Evolutionary conservation across 2,888 invertebrate genomes (phyloP).

Genomic region (Coleophora flavipennella): DNA sequence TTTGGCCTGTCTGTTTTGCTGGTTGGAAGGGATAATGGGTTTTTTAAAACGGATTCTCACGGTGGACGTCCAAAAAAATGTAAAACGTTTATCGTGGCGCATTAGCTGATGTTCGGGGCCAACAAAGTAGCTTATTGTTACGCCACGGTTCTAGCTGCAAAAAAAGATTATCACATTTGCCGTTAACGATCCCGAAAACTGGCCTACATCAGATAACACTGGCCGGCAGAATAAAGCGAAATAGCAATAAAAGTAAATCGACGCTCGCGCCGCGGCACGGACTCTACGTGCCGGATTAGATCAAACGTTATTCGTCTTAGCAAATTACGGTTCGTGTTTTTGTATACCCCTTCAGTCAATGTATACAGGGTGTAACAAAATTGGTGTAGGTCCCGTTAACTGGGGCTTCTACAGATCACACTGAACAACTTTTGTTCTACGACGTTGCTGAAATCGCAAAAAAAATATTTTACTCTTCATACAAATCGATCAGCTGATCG

Average conservation of each 20-base stretch:
- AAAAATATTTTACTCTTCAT: no score
- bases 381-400: no score
- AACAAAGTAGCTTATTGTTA: conserved; percentile 51
- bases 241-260: conserved; percentile 70
- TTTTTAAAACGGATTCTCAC: conserved; percentile 18
- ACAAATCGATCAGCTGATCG: no score
- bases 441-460: no score
- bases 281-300: conserved; percentile 63
- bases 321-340: conserved; percentile 65
- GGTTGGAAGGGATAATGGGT: not conserved
- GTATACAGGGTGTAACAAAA: no score
- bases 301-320: conserved; percentile 70
- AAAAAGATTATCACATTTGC: conserved; percentile 68
- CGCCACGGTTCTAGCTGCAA: conserved; percentile 38
- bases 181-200: conserved; percentile 67
- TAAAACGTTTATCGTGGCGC: conserved; percentile 45
- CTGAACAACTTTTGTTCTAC: no score
- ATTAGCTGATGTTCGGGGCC: conserved; percentile 44
- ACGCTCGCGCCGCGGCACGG: conserved; percentile 39
- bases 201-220: conserved; percentile 50
- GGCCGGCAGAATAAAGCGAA: conserved; percentile 52
- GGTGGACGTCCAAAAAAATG: conserved; percentile 28
- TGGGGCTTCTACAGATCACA: no score
- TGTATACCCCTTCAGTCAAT: conserved; percentile 46
- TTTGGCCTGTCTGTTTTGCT: conserved; percentile 5